Conservation (phyloP, 2,888 invertebrate genomes). For the Mythimna pallens region DNA sequence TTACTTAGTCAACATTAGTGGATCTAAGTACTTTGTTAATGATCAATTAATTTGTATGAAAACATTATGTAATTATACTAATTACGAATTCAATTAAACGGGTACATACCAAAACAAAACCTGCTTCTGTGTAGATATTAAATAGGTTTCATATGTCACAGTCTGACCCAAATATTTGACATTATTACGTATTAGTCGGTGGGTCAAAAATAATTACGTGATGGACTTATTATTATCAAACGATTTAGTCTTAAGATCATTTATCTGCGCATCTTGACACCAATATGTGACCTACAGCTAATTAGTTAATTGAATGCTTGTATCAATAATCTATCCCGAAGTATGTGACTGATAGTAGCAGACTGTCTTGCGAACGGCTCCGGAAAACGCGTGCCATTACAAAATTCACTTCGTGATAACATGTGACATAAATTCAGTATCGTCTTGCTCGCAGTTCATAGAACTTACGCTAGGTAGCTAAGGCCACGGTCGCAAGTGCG, state of each 20-base stretch:
- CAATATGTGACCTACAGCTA: constrained; percentile 46
- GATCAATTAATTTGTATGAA: constrained; percentile 12
- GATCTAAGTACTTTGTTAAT: constrained; percentile 9
- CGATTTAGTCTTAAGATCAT: constrained; percentile 23
- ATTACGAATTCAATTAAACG: constrained; percentile 25
- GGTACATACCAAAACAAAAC: constrained; percentile 1
- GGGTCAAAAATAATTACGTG: constrained; percentile 22
- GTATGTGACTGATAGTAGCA: constrained; percentile 29
- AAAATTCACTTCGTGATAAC: constrained; percentile 85
- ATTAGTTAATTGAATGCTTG: constrained; percentile 61
- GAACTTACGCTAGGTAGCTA: constrained; percentile 81
- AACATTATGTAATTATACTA: constrained; percentile 7
- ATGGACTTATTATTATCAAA: constrained; percentile 19
- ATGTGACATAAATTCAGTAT: constrained; percentile 87
- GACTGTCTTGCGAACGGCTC: constrained; percentile 65
- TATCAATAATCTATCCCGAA: constrained; percentile 29
- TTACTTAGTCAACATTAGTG: constrained; percentile 1
- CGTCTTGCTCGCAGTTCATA: constrained; percentile 82
- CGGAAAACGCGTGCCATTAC: constrained; percentile 84
- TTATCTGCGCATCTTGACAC: constrained; percentile 43
- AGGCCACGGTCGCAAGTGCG: constrained; percentile 45
- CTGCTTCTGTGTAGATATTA: not conserved
- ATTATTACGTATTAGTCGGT: not conserved
- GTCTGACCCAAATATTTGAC: constrained; percentile 40
- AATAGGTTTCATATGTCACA: constrained; percentile 23